Base-by-base conservation (phyloP, 2,888 invertebrate species). In the Plagodis pulveraria region DNA sequence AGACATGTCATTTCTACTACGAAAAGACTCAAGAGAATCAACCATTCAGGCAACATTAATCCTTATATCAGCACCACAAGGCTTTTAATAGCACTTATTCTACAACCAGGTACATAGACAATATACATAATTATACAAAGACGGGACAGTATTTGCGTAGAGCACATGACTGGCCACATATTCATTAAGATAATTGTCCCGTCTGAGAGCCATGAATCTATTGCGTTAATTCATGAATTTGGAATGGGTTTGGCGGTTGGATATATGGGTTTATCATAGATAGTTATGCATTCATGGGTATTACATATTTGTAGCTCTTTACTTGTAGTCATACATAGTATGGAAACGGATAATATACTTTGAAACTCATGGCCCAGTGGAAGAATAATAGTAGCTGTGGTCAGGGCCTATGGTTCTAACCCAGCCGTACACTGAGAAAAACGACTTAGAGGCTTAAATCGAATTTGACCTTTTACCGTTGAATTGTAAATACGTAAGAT, bases 171-270 rank as follows among this genome's bases (percentile, higher is more conserved):
- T 68, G 68, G 67, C 76, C 76, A 76, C 80, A 81, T 84, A 84
- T 84, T 84, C 80, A 85, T 85, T 82, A 85, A 71, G 75, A 71
- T 83, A 84, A 85, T 85, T 83, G 83, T 80, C 70, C 74, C 63
- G 74, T 71, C 77, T 71, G 75, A 64, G 68, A 72, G 70, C 66
- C 72, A 38, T 69, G 75, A 78, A 61, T 61, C 60, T 61, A 61
- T 51, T 56, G 52, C 72, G 74, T 78, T 72, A 78, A 82, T 81
- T 72, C 67, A 69, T 66, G 71, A 72, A 72, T 76, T 65, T 63
- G 46, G 42, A 47, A 53, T 46, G 12, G 46, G 38, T 6, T 34
- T 41, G 41, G 8, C n/a, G 38, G 40, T 8, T 6, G 35, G 11
- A 36, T 44, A 6, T 44, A 38, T 38, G 38, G 38, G 2, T 22